Evolutionary conservation across 2,113 vertebrate species (phyloP).

Genomic region (Chaetodon auriga): DNA sequence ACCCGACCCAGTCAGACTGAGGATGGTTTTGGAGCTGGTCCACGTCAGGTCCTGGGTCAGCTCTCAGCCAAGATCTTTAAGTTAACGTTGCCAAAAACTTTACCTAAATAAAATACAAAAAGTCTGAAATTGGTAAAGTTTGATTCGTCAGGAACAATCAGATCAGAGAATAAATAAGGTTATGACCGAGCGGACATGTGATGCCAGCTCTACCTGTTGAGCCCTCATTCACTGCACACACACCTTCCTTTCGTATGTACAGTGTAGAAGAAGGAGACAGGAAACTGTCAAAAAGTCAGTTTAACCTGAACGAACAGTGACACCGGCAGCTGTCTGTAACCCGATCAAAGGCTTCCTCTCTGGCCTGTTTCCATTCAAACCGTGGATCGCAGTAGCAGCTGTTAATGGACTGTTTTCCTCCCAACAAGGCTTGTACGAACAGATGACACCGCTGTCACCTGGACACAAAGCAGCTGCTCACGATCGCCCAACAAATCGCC

Average conservation of each 20-base stretch:
- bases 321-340: slow-evolving; percentile 35
- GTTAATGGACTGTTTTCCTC: slow-evolving; percentile 34
- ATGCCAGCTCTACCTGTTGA: too few species aligned
- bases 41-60: too few species aligned
- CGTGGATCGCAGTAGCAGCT: slow-evolving; percentile 26
- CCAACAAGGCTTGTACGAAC: slow-evolving; percentile 31
- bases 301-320: background rate
- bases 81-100: too few species aligned
- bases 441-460: slow-evolving; percentile 22
- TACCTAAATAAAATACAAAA: too few species aligned
- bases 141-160: too few species aligned
- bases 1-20: background rate
- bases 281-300: background rate
- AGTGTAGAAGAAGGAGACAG: background rate
- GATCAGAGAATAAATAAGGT: too few species aligned
- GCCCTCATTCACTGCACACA: background rate
- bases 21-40: background rate
- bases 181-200: too few species aligned
- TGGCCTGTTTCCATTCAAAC: slow-evolving; percentile 33
- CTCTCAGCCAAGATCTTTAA: background rate
- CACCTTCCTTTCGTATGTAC: too few species aligned
- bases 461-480: slow-evolving; percentile 23
- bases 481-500: background rate
- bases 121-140: too few species aligned
- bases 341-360: slow-evolving; percentile 33